Evolutionary conservation across 2,888 invertebrate species (phyloP), one percentile per base, ranked within the genome.

Genomic region (Coronaproctus castanopsis): DNA sequence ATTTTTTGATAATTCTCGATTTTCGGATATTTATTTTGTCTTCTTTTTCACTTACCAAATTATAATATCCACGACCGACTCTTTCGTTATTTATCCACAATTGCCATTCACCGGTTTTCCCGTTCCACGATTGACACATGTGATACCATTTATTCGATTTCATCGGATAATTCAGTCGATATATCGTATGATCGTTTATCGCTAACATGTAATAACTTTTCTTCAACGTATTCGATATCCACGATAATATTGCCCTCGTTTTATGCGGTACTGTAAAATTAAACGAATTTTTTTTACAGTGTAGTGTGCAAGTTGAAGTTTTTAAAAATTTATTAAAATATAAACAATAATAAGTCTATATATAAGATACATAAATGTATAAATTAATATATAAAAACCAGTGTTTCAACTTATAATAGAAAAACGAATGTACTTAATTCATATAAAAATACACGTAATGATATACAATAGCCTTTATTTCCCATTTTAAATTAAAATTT

Each of bases 51-150:
- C 80, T 80, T 74, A 88, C 88, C 73, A 87, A 78, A 70, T 88
- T 88, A 73, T 87, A 83, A 71, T 86, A 88, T 62, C 88, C 88
- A 68, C 88, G 78, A 64, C 87, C 87, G 57, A 88, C 86, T 65
- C 88, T 77, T 71, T 88, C 88, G 21, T 82, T 82, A 70, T 87
- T 86, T 63, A 88, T 81, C 87, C 88, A 88, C 65, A 87, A 80
- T 73, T 88, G 88, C 88, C 88, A 88, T 73, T 88, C 88, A 55
- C 88, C 88, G 5, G 87, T 87, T 70, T 82, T 83, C 20, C 87
- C 87, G 70, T 87, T 88, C 88, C 88, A 88, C 58, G 87, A 87
- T 67, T 85, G 83, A 68, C 88, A 88, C 57, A 84, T 82, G 71
- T 88, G 88, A 75, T 87, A 87, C 87, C 87, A 88, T 70, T 78